Evolutionary conservation across 2,797 vertebrate species (phyloP), one percentile per base, ranked within the genome.

Genomic region (Sarcoramphus papa): DNA sequence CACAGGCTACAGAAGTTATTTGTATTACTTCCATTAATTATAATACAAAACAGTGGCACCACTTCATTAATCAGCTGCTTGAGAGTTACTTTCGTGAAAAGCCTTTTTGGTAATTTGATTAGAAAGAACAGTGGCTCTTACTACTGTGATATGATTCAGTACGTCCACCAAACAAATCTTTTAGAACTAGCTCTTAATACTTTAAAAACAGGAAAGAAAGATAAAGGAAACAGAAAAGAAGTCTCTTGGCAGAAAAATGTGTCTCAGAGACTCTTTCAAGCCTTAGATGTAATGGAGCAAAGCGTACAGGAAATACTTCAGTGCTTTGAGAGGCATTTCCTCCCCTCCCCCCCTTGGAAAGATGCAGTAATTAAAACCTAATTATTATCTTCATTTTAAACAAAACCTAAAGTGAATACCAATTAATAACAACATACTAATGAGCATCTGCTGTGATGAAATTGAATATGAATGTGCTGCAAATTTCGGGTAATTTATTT

Each of bases 301-400:
- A 96, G 92, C 63, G 2, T 97, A 93, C 96, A 98, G 98, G 98
- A 98, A 98, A 98, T 97, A 98, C 97, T 98, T 98, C 97, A 97
- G 94, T 79, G 96, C 96, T 97, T 97, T 97, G 97, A 98, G 98
- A 98, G 97, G 97, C 98, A 97, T 98, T 98, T 97, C 97, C 97
- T 98, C 97, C 97, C 94, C 90, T 96, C 96, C 97, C 96, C 97
- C 96, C 96, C 94, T 94, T 78, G 57, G 95, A 98, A 98, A 98
- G 98, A 98, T 97, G 98, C 97, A 98, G 98, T 98, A 98, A 98
- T 98, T 98, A 98, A 98, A 98, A 98, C 98, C 98, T 98, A 98
- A 98, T 98, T 98, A 98, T 98, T 98, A 98, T 98, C 98, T 98
- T 98, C 98, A 98, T 98, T 98, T 98, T 98, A 98, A 98, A 98